Base-by-base conservation (phyloP, 2,888 invertebrate species). In the Limulus polyphemus region DNA sequence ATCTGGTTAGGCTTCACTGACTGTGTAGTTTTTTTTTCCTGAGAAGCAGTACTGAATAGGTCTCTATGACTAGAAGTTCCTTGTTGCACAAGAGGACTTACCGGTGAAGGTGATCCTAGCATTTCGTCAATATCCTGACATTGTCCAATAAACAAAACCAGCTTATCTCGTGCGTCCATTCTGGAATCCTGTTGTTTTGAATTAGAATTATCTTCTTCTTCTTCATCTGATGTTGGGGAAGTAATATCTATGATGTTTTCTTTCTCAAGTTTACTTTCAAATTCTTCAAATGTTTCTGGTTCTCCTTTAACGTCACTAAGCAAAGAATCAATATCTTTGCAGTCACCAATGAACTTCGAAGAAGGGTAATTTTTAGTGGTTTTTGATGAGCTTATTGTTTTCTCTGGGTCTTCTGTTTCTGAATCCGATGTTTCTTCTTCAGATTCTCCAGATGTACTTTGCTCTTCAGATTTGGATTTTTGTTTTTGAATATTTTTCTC, bases 51-150 rank as follows among this genome's bases (percentile, higher is more conserved):
- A 11, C 32, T 17, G 49, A 49, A 46, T 48, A 16, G 10, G 11
- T 14, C 14, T 12, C 46, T 10, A 7, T 3, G 7, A 32, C 32
- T 32, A 32, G 32, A 32, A 32, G 32, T 32, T 32, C 32, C 32
- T 32, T 32, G 32, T 32, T 32, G 32, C 7, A 32, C 32, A 32
- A 32, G 32, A 2, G 65, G 65, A 61, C 65, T 65, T 12, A 62
- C 51, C 1, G 64, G 65, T 46, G 59, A 61, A 3, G 62, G 61
- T 13, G 72, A 71, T 10, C 90, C 92, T 65, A 94, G 80, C 74
- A 94, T 83, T 73, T 94, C 93, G 74, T 92, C 92, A 70, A 93
- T 91, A 76, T 91, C 88, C 54, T 85, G 86, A 75, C 88, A 88
- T 62, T 84, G 83, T 12, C 91, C 90, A 69, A 91, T 89, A 75